A percentile compares a stretch with the other conserved stretches of the same genome.
phyloP scores from a whole-genome alignment of 92 coral and sea anemone genomes.

The Umimayanthus chanpuru region DNA sequence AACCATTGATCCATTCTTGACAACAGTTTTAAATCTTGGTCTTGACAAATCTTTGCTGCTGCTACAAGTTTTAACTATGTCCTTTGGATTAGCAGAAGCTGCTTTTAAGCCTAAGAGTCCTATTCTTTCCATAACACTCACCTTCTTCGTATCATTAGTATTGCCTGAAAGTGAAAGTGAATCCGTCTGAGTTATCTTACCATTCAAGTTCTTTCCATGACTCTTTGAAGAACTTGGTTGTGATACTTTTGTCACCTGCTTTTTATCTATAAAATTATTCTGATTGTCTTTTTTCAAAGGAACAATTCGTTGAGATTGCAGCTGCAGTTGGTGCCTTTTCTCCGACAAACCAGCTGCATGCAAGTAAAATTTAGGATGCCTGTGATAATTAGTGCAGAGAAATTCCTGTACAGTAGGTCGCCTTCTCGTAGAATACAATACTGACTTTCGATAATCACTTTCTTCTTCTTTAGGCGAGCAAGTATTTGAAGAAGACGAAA shows the following conservation, averaged over 20 bases:
- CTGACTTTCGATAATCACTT: slow-evolving; percentile 39
- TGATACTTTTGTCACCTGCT: neutral
- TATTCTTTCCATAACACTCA: neutral
- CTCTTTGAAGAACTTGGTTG: neutral
- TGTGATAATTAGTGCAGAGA: slow-evolving; percentile 65
- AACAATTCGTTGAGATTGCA: neutral
- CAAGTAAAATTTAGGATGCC: slow-evolving; percentile 35
- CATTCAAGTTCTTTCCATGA: slow-evolving; percentile 5
- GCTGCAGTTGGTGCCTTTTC: slow-evolving; percentile 14
- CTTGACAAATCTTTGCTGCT: slow-evolving; percentile 28
- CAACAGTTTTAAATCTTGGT: slow-evolving; percentile 68
- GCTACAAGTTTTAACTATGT: neutral
- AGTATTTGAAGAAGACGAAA: neutral
- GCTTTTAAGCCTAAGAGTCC: neutral
- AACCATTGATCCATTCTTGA: slow-evolving; percentile 71
- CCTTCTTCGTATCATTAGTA: neutral
- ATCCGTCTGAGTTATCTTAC: neutral
- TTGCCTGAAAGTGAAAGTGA: neutral
- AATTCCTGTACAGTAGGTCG: slow-evolving; percentile 72
- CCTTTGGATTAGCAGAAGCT: neutral
- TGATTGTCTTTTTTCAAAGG: slow-evolving; percentile 18
- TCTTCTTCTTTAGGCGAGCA: neutral
- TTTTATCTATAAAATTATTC: neutral
- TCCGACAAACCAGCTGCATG: slow-evolving; percentile 38
- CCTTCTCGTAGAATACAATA: slow-evolving; percentile 51